Base-by-base conservation (phyloP, 2,888 invertebrate species). In the Lypha dubia region DNA sequence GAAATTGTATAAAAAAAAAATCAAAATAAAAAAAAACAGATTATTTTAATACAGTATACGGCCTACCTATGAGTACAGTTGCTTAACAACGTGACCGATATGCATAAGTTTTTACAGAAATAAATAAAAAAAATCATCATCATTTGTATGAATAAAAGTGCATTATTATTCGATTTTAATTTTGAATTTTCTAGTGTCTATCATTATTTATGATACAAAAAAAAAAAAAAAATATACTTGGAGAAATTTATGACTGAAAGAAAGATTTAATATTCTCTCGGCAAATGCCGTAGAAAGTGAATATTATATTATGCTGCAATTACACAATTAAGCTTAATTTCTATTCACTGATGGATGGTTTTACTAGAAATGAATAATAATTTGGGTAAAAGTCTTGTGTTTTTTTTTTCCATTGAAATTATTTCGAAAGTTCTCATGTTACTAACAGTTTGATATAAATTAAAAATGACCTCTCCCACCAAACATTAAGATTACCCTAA, bases 21-120 rank as follows among this genome's bases (percentile, higher is more conserved):
- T 32, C 17, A 77, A 51, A 20, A 24, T 60, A 41, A 28, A 49
- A 44, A 13, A 32, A 68, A 60, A 49, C 41, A 70, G 70, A 70
- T 70, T 44, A 53, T 62, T 58, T 49, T 51, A 46, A 46, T 24
- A 49, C 13, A 44, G 56, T 35, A 49, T 53, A 13, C 41, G 28
- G 11, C 22, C 20, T 46, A 20, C 9, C n/a, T 49, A 11, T 13
- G n/a, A n/a, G n/a, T n/a, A n/a, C n/a, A n/a, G 32, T 77, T 60
- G 35, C 76, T 24, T 38, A 24, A 49, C 35, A 67, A 76, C 58
- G 67, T 67, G 76, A 56, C 67, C 68, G 22, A 65, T 58, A 56
- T 56, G 20, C 17, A 58, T 13, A 15, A 17, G 13, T 17, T 17
- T 17, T 28, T 56, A 11, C n/a, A 56, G n/a, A 65, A 44, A 67